phyloP scores from a whole-genome alignment of 2,113 vertebrate genomes.

The Eidolon helvum region DNA sequence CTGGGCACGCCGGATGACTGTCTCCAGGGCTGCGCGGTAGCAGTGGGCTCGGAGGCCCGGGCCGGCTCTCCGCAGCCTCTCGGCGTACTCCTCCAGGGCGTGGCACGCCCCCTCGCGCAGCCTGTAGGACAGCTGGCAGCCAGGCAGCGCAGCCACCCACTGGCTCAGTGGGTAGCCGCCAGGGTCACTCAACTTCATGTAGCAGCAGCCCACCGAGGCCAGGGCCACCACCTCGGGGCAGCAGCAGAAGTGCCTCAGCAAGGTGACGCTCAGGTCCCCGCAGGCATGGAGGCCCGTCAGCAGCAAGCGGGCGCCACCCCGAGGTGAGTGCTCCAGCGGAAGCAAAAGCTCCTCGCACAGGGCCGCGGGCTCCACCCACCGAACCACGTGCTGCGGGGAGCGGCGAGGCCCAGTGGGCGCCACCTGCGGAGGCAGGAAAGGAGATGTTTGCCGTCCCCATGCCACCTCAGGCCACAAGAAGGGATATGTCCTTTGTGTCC shows the following conservation, averaged over 20 bases:
- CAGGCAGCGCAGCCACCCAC: constrained; percentile 84
- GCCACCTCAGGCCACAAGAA: not conserved
- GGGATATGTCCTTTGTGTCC: not conserved
- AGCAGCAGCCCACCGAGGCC: constrained; percentile 93
- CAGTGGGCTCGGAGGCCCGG: constrained; percentile 86
- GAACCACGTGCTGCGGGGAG: constrained; percentile 84
- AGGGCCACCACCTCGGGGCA: constrained; percentile 87
- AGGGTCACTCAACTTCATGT: constrained; percentile 92
- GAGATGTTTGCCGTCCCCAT: not conserved
- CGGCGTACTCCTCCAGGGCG: constrained; percentile 88
- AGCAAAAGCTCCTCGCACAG: constrained; percentile 86
- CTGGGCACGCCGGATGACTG: constrained; percentile 81
- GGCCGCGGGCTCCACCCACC: constrained; percentile 86
- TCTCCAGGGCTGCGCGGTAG: constrained; percentile 91
- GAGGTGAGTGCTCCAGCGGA: constrained; percentile 71
- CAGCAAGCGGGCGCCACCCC: constrained; percentile 74
- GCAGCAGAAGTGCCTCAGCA: constrained; percentile 89
- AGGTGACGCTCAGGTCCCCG: constrained; percentile 92
- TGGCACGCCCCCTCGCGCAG: constrained; percentile 93
- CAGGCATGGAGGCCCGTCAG: constrained; percentile 94
- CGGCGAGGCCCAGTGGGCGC: not conserved
- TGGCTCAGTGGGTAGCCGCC: constrained; percentile 90
- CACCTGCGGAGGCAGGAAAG: constrained; percentile 22
- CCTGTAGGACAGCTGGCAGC: constrained; percentile 90
- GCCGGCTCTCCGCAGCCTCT: constrained; percentile 80